A percentile compares a stretch with the other conserved stretches of the same genome.
phyloP scores from a whole-genome alignment of 2,113 vertebrate species.

The Deroptyus accipitrinus region DNA sequence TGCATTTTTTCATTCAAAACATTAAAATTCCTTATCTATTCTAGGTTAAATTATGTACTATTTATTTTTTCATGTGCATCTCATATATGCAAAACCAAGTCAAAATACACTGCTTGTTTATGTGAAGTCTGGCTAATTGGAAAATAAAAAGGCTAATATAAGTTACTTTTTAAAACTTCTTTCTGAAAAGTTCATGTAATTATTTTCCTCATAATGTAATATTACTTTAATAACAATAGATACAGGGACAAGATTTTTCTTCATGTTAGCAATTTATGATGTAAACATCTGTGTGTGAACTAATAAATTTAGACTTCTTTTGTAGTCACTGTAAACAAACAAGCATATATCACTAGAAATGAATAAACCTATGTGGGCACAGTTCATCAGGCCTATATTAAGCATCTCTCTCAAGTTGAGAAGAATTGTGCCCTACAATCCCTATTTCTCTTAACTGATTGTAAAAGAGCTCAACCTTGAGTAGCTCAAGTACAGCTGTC shows the following conservation, averaged over 20 bases:
- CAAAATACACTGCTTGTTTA: not conserved
- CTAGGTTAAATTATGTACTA: not conserved
- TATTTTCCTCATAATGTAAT: not conserved
- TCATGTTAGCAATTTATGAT: not conserved
- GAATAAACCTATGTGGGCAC: rapidly evolving
- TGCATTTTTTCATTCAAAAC: not conserved
- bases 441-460: not conserved
- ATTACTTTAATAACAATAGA: not conserved
- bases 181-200: not conserved
- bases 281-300: not conserved
- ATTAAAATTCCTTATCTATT: not conserved
- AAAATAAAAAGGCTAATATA: not conserved
- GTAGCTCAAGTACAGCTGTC: not conserved
- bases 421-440: not conserved
- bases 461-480: not conserved
- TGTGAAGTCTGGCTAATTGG: not conserved
- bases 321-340: not conserved
- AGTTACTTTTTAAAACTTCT: not conserved
- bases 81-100: not conserved
- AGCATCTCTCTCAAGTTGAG: not conserved
- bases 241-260: not conserved
- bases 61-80: not conserved
- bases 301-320: not conserved
- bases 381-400: not conserved
- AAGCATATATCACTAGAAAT: not conserved